Evolutionary conservation across 1,140 invertebrate genomes (phyloP).

Genomic region (Venturia canescens): DNA sequence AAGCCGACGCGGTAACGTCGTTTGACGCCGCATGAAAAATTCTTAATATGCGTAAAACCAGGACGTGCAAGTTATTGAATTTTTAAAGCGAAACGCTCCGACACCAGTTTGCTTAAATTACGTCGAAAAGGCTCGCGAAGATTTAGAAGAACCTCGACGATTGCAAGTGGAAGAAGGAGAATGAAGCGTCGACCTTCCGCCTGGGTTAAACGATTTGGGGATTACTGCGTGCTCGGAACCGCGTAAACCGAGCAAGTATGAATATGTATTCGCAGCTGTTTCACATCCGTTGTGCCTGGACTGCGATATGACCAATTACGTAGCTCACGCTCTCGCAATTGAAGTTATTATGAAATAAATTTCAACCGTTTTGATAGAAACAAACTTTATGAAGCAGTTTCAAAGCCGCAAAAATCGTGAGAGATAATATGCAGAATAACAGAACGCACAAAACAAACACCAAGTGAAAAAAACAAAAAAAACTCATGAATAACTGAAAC

Average conservation of each 20-base stretch:
- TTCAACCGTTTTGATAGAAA: neutral
- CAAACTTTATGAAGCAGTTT: neutral
- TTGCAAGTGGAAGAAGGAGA: constrained; percentile 26
- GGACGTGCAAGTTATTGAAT: constrained; percentile 37
- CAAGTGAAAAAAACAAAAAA: too few species aligned
- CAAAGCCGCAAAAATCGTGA: neutral
- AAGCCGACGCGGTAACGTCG: too few species aligned
- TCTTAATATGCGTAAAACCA: constrained; percentile 38
- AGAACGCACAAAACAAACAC: too few species aligned
- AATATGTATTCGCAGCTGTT: constrained; percentile 64
- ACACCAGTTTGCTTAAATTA: constrained; percentile 27
- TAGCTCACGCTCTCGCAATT: constrained; percentile 6
- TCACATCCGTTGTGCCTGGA: neutral
- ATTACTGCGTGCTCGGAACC: neutral
- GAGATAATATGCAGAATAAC: neutral
- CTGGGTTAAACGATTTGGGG: neutral
- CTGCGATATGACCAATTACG: constrained; percentile 29
- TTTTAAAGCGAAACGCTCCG: constrained; percentile 6
- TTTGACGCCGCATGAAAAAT: too few species aligned
- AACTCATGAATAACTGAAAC: too few species aligned
- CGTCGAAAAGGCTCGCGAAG: constrained; percentile 38
- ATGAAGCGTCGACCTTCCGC: constrained; percentile 21
- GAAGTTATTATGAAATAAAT: constrained; percentile 32
- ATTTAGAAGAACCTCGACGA: neutral
- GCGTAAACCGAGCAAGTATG: constrained; percentile 50